These are phyloP conservation scores for Onychomys leucogaster DNA, from an alignment of 2,797 vertebrate species.

Conservation along the genomic window DNA sequence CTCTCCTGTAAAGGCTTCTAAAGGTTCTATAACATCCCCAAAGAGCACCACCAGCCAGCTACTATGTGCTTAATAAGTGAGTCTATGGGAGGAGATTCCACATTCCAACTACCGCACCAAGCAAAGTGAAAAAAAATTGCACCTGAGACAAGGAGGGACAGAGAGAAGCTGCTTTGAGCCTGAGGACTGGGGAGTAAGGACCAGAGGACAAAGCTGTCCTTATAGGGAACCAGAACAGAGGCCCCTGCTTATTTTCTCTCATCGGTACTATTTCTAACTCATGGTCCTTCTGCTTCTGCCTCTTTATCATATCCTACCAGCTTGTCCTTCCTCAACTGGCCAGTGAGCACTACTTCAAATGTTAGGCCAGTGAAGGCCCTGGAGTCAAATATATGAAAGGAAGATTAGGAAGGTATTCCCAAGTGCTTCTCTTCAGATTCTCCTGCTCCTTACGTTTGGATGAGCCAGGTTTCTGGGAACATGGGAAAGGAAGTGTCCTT, in stretches of 20 bases:
- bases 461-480: background rate
- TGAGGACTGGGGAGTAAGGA: rapidly evolving
- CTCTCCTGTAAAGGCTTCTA: background rate
- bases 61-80: background rate
- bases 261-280: background rate
- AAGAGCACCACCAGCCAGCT: background rate
- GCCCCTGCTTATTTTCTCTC: background rate
- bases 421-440: background rate
- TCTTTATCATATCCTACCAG: background rate
- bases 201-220: too few species aligned
- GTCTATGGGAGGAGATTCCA: background rate
- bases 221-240: background rate
- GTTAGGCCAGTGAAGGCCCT: background rate
- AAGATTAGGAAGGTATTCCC: background rate
- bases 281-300: background rate
- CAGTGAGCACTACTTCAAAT: background rate
- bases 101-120: background rate
- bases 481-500: background rate
- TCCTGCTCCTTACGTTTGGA: background rate
- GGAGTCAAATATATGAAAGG: background rate
- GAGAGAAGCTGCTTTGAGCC: background rate
- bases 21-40: background rate
- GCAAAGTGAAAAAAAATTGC: background rate
- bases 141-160: background rate
- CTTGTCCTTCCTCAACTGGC: background rate